Base-by-base conservation (phyloP, 2,797 vertebrate genomes). In the Helarctos malayanus region DNA sequence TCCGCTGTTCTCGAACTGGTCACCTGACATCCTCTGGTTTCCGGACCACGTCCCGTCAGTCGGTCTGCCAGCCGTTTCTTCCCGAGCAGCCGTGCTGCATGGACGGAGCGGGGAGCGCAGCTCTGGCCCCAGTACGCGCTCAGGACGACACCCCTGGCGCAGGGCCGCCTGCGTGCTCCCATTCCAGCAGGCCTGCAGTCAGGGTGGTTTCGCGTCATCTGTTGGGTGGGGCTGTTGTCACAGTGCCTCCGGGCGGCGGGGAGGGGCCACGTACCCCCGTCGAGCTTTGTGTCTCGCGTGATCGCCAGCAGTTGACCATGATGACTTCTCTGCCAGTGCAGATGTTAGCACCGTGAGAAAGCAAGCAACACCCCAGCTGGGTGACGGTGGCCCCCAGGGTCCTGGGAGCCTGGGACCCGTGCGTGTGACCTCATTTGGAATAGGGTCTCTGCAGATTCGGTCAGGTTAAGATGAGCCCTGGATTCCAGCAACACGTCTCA, bases 131-230 rank as follows among this genome's bases (percentile, higher is more conserved):
- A 41, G 41, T 25, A 9, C 2, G 1, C 1, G 41, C 71, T 10
- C 7, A 4, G 71, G 71, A 47, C 41, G 0, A 8, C 14, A 16
- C 38, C 14, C 23, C 27, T 2, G 0, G 14, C 15, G 4, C 5
- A 14, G 41, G 25, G 25, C 2, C 14, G 5, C 25, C 71, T 29
- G 25, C 7, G 3, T 29, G 41, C 25, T 75, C 71, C 19, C 7
- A 3, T 15, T 6, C 8, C 25, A 2, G 41, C 71, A 47, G 41
- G 71, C 14, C 41, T 2, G 2, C 16, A 8, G 41, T 29, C 25
- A 2, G 69, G 2, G 0, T 16, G 41, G 14, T 23, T 16, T 23
- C 1, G 0, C 12, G 6, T 25, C 69, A 45, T 10, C 25, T 29
- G 14, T 29, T 16, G 18, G 4, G 25, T 16, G 25, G 38, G 45